phyloP scores from a whole-genome alignment of 1,140 invertebrate genomes.

The Zaprionus taronus region DNA sequence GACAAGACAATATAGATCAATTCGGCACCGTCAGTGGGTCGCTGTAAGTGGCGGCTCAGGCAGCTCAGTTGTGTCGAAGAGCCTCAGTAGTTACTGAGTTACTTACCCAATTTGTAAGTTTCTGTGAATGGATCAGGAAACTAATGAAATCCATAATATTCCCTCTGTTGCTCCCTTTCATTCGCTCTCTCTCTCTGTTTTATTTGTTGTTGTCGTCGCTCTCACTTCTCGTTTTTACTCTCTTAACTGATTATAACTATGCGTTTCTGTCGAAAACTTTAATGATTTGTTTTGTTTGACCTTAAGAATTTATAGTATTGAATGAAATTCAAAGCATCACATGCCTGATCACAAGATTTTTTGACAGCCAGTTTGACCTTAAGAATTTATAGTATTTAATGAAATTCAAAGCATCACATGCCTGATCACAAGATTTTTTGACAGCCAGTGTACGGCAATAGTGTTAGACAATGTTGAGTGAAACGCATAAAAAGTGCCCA shows the following conservation, averaged over 20 bases:
- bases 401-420: neutral
- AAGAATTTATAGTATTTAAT: neutral
- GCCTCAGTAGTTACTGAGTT: neutral
- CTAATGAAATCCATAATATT: conserved; percentile 37
- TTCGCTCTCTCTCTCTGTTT: neutral
- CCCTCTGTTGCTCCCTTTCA: neutral
- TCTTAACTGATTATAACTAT: neutral
- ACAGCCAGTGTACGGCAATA: neutral
- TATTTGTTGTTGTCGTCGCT: too few relatives aligned
- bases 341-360: neutral
- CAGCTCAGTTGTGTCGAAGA: neutral
- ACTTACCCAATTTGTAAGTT: conserved; percentile 45
- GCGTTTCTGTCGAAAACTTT: neutral
- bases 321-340: neutral
- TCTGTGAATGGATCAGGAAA: conserved; percentile 34
- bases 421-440: too few relatives aligned
- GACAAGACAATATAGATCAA: conserved; percentile 86
- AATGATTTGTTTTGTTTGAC: neutral
- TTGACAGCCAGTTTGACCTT: too few relatives aligned
- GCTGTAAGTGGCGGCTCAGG: conserved; percentile 15
- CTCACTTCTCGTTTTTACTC: neutral
- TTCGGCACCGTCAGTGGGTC: conserved; percentile 14
- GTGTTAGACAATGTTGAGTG: conserved; percentile 33
- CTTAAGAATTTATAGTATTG: neutral
- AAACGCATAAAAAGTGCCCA: neutral